Evolutionary conservation across 1,140 invertebrate genomes (phyloP), one percentile per base, ranked within the genome.

Genomic region (Bilobella aurantiaca): DNA sequence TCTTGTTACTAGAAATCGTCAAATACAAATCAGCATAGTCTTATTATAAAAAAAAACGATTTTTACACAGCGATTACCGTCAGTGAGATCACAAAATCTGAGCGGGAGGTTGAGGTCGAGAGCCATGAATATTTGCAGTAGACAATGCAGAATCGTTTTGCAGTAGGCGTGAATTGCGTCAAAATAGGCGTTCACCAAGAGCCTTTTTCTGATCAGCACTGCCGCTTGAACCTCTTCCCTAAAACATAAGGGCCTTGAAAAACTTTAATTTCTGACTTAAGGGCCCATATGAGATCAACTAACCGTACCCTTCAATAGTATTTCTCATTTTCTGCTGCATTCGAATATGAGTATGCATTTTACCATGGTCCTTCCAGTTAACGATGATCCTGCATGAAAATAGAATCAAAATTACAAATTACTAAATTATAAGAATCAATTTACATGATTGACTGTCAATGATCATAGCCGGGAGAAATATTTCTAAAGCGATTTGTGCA

Each of bases 51-150:
- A 37, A 37, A n/a, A 62, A 42, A 21, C 28, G 37, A 3, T n/a
- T 58, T 29, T 29, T 28, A 3, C 8, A 56, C 12, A 25, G 12
- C 23, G 5, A 56, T 46, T 62, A 62, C 59, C 3, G 28, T 62
- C 59, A 62, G 59, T 42, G 12, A 42, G 21, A 12, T 14, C 30
- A 31, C 59, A 62, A 28, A 62, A 62, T 62, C 29, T 37, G 8
- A 62, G 28, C 5, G 59, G 59, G 3, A 62, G 27, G 27, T 62
- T 42, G 3, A 34, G 5, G 23, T 62, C 59, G 3, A 62, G 8
- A 12, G 34, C 59, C 3, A 62, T 37, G 27, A 30, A 62, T 23
- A 62, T 42, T 62, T 62, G 59, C 12, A 62, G 32, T 3, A 62
- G 29, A 25, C 29, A 31, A 42, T 62, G 59, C 8, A 23, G 32